Conservation (phyloP, 1,140 invertebrate species). For the Hylaeus volcanicus region DNA sequence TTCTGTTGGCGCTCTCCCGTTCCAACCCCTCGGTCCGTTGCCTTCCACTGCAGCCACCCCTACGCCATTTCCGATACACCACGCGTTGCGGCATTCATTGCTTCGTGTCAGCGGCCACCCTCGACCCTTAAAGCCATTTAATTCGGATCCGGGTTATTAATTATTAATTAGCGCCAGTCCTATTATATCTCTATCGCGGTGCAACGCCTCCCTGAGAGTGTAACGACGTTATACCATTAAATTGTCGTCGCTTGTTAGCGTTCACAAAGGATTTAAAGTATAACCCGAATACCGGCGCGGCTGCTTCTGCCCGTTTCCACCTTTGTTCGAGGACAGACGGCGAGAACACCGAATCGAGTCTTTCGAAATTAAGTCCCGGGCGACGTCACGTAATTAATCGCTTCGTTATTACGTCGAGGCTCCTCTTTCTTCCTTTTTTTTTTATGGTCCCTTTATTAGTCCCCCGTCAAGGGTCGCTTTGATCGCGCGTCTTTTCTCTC, state of each 20-base stretch:
- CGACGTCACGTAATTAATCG: slow-evolving; percentile 46
- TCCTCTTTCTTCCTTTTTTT: neutral
- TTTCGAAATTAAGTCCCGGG: slow-evolving; percentile 20
- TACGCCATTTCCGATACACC: slow-evolving; percentile 71
- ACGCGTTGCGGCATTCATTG: slow-evolving; percentile 68
- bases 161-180: slow-evolving; percentile 79
- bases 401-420: slow-evolving; percentile 19
- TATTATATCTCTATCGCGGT: slow-evolving; percentile 78
- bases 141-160: slow-evolving; percentile 80
- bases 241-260: slow-evolving; percentile 71
- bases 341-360: slow-evolving; percentile 23
- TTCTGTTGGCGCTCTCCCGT: slow-evolving; percentile 34
- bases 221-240: slow-evolving; percentile 75
- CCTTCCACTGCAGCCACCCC: slow-evolving; percentile 33
- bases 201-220: slow-evolving; percentile 61
- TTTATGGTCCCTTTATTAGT: neutral
- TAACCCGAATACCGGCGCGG: neutral
- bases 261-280: slow-evolving; percentile 36
- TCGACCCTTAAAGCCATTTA: slow-evolving; percentile 76
- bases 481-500: slow-evolving; percentile 20
- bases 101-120: slow-evolving; percentile 70
- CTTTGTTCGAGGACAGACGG: neutral
- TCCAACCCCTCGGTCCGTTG: slow-evolving; percentile 24
- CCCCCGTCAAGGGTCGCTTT: slow-evolving; percentile 3
- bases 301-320: slow-evolving; percentile 23